Percentiles rank a stretch among this genome's conserved stretches.
These are phyloP conservation scores for Drosophila repleta DNA, from an alignment of 1,140 invertebrate genomes.

Conservation along the genomic window DNA sequence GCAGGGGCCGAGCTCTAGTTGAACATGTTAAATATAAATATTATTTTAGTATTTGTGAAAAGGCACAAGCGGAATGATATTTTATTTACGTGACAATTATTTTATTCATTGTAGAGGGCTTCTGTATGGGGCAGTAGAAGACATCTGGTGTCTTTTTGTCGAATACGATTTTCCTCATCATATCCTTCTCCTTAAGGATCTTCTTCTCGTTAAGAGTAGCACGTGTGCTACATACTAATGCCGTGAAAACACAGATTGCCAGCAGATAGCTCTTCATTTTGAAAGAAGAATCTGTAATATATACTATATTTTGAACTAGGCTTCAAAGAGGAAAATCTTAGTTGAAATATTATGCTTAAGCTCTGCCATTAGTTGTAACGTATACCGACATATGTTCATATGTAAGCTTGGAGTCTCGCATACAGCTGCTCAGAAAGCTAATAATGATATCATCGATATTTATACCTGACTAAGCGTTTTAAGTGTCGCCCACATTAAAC, in stretches of 20 bases:
- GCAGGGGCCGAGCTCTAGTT: constrained; percentile 87
- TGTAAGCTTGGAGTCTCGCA: constrained; percentile 2
- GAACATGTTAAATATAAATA: not conserved
- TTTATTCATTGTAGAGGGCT: constrained; percentile 89
- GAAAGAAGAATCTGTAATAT: not conserved
- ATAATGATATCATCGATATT: constrained; percentile 38
- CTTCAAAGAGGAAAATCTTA: too few relatives aligned
- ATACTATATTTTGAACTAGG: not conserved
- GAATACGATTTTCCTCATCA: constrained; percentile 92
- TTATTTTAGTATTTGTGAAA: not conserved
- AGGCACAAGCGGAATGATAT: not conserved
- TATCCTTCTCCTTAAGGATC: constrained; percentile 86
- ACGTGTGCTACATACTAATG: constrained; percentile 30
- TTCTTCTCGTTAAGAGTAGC: constrained; percentile 50
- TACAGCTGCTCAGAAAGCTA: not conserved
- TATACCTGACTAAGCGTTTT: constrained; percentile 17
- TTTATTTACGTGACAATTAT: constrained; percentile 86
- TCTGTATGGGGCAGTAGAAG: constrained; percentile 92
- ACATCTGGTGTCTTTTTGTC: constrained; percentile 93
- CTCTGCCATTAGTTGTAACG: not conserved
- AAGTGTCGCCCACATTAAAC: constrained; percentile 15
- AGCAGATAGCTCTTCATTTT: constrained; percentile 25
- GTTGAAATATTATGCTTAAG: not conserved
- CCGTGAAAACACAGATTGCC: constrained; percentile 13
- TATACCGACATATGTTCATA: not conserved